Percentiles rank a stretch among this genome's conserved stretches.
phyloP scores from a whole-genome alignment of 30 jellyfish, hydroid and myxozoan species.

The Hydractinia symbiolongicarpus region DNA sequence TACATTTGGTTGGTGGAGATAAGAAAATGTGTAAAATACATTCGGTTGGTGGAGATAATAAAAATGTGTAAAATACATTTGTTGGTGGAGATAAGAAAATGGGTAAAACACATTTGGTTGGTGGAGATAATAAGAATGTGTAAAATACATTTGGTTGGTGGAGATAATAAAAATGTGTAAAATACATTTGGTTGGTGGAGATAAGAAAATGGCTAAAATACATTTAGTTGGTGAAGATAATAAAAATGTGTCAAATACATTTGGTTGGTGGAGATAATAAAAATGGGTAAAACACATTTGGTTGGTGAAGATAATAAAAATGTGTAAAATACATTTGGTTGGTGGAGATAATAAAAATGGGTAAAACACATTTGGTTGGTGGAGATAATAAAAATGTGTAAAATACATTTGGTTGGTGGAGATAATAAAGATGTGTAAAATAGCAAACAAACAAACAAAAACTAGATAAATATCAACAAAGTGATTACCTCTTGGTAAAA shows the following conservation, averaged over 20 bases:
- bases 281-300: too few species aligned
- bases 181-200: background rate
- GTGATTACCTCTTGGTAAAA: slow-evolving; percentile 68
- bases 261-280: too few species aligned
- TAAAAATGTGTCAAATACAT: background rate
- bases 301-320: too few species aligned
- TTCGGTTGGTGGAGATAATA: too few species aligned
- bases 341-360: background rate
- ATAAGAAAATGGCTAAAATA: too few species aligned
- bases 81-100: background rate
- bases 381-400: background rate
- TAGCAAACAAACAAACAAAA: slow-evolving; percentile 17
- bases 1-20: too few species aligned
- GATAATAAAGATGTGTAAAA: too few species aligned
- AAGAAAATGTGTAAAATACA: too few species aligned
- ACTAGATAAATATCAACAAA: slow-evolving; percentile 38
- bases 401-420: background rate
- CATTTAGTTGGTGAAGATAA: background rate
- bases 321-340: too few species aligned
- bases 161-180: background rate
- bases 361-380: background rate
- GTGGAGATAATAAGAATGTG: background rate
- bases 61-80: too few species aligned
- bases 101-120: background rate
- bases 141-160: background rate